Evolutionary conservation across 2,113 vertebrate genomes (phyloP), one percentile per base, ranked within the genome.

Genomic region (Poeciliopsis prolifica): DNA sequence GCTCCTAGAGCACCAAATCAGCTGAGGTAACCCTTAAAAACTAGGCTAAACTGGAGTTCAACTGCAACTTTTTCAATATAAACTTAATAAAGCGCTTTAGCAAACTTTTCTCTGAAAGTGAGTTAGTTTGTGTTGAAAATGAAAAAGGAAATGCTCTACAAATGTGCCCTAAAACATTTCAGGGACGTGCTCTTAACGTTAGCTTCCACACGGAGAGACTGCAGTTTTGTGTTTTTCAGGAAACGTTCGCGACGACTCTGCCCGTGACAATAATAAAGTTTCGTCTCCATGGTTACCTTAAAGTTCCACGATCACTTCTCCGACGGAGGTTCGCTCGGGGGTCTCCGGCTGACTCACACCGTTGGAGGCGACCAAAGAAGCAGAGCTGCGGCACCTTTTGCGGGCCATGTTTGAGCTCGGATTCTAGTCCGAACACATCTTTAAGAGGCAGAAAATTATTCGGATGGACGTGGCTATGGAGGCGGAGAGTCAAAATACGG

Each of bases 381-480:
- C 33, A 2, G 13, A 37, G 35, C 0, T 64, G 29, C 35, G 7
- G 17, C 14, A 28, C 13, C 13, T 2, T 35, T 4, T 12, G n/a
- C 22, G 3, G 24, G 0, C 0, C 42, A 2, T 35, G 0, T 24
- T 37, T 68, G 9, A 66, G 22, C 4, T 15, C 29, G 12, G 24
- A 63, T 65, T 28, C 1, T 13, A 63, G n/a, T 15, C 0, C 9
- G 9, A 19, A 15, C 13, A 17, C 8, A 24, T 31, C 1, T n/a
- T 48, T 24, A 13, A 33, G 24, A 24, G 26, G 15, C 29, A 7
- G 24, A 62, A 13, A 31, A 31, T 31, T 4, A 17, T 24, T 15
- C 28, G 6, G 9, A 30, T 37, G 14, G n/a, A 66, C 13, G 63
- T 22, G 10, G 35, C 30, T 10, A 44, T 74, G 81, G 75, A 87